Base-by-base conservation (phyloP, 2,888 invertebrate genomes). In the Catocala sponsa region DNA sequence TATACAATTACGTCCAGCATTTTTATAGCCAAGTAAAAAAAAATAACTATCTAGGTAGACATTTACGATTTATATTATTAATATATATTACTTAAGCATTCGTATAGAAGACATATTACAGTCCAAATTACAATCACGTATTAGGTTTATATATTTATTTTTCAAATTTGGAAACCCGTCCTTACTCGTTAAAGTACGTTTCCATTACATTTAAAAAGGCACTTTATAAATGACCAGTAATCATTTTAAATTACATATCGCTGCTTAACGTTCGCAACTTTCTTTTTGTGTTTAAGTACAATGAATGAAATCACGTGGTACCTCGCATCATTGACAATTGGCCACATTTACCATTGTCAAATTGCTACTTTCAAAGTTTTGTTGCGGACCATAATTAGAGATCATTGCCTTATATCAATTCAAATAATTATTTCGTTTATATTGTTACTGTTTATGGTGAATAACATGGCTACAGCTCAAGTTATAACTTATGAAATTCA, bases 221-320 rank as follows among this genome's bases (percentile, higher is more conserved):
- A 72, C 73, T 81, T 83, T 78, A 80, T 78, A 82, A 86, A 88
- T 82, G 78, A 77, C 78, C 77, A 55, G 76, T 74, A 86, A 86
- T 88, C 79, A 86, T 85, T 83, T 80, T 76, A 83, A 88, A 87
- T 85, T 84, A 83, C 76, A 78, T 69, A 72, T 76, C 75, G 68
- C 75, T 80, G 71, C 68, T 80, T 79, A 79, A 78, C 61, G 74
- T 73, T 68, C 57, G 51, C 68, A 58, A 68, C 69, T 79, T 75
- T 75, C 78, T 82, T 80, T 80, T 72, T 75, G 65, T 63, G 43
- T 60, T 12, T 59, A 57, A 73, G 72, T 72, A 74, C 81, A 82
- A 82, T 83, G 83, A 88, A 87, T 86, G 83, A 77, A 84, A 73
- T 78, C 82, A 85, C 83, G 85, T 80, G 79, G 74, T 63, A 70